These are phyloP conservation scores for Asbolus verrucosus DNA, from an alignment of 1,140 invertebrate genomes.

Conservation along the genomic window DNA sequence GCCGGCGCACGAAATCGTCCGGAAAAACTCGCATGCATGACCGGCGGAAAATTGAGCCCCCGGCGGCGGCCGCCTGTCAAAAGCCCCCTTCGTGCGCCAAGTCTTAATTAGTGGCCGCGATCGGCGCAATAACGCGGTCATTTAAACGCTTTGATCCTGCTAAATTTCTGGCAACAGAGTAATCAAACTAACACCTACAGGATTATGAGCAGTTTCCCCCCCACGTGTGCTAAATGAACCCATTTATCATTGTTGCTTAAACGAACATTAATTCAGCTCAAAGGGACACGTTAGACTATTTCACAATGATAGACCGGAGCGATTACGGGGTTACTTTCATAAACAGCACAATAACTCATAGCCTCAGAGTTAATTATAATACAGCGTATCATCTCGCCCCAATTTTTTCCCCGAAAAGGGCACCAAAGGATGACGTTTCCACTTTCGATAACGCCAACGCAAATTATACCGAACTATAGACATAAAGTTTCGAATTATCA, in stretches of 20 bases:
- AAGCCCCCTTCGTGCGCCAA: too few species aligned
- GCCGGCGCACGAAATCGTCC: too few species aligned
- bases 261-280: constrained; percentile 33
- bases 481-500: too few species aligned
- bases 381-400: not conserved
- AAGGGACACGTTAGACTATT: constrained; percentile 19
- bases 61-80: too few species aligned
- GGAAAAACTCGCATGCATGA: too few species aligned
- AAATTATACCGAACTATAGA: too few species aligned
- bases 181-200: constrained; percentile 33
- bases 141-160: constrained; percentile 24
- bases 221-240: constrained; percentile 24
- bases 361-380: not conserved
- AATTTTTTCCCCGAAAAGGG: not conserved
- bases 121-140: too few species aligned
- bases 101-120: too few species aligned
- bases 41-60: too few species aligned
- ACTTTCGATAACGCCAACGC: too few species aligned
- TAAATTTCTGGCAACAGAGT: constrained; percentile 19
- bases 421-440: not conserved
- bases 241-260: constrained; percentile 35
- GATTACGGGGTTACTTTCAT: constrained; percentile 16
- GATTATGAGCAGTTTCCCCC: constrained; percentile 25
- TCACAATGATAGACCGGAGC: constrained; percentile 11
- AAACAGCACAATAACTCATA: constrained; percentile 14